Evolutionary conservation across 37 sponge, comb jelly and placozoan genomes (phyloP), one percentile per base, ranked within the genome.

Genomic region (Oscarella lobularis): DNA sequence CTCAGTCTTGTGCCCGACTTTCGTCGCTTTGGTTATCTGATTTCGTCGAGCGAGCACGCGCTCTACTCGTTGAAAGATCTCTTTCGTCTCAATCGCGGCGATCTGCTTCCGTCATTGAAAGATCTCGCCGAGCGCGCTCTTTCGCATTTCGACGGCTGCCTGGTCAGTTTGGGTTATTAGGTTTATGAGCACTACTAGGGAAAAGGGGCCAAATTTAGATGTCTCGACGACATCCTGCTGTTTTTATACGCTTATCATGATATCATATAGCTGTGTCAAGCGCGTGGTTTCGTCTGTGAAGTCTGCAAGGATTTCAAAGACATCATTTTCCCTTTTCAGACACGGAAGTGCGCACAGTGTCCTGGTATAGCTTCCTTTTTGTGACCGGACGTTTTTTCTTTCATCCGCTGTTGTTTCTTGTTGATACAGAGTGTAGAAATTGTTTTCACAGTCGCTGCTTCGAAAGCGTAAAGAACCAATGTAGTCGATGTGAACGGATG

Each of bases 231-330:
- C 20, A 48, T 48, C 60, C 60, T 48, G 20, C 60, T 20, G 9
- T 48, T 9, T 48, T 27, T 48, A 48, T 48, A 48, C 20, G 14
- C 20, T 27, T 27, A 27, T 27, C 9, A 48, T 48, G 9, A 48
- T 48, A 20, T 48, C 20, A 20, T 48, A 20, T 48, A 68, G 41
- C 33, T 88, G 2, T 97, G 98, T 73, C 67, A 78, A 54, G 91
- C 83, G 6, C 88, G 87, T 48, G 98, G 98, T 6, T 93, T 92
- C 79, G 86, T 92, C 33, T 97, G 98, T 38, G 98, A 97, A 78
- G 80, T 90, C 77, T 97, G 98, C 79, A 69, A 82, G 32, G 72
- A 87, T 31, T 65, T 48, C 31, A 80, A 81, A 20, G 90, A 89
- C 41, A 82, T 97, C 41, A 84, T 95, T 14, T 97, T 80, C 67